phyloP scores from a whole-genome alignment of 2,113 vertebrate genomes.

The Oreocharis arfaki region DNA sequence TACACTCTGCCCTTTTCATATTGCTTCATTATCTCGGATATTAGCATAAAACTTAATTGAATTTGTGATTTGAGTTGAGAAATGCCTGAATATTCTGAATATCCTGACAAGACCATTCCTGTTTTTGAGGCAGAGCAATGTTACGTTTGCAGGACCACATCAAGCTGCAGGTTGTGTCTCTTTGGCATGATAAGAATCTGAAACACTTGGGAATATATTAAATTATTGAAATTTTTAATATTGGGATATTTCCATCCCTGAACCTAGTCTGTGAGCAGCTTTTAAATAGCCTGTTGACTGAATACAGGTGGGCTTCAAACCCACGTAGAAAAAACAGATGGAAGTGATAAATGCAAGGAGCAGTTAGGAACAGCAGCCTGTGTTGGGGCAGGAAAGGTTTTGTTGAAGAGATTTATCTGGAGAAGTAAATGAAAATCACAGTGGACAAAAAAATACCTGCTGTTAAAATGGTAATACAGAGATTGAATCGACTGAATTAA shows the following conservation, averaged over 20 bases:
- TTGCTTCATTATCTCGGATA: background rate
- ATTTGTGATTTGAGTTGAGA: background rate
- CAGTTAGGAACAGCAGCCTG: background rate
- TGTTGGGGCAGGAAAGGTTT: background rate
- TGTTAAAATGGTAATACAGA: background rate
- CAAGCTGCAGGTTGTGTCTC: background rate
- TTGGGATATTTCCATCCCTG: background rate
- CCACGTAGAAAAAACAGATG: background rate
- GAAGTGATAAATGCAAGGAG: background rate
- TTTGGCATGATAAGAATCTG: background rate
- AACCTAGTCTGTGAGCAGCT: background rate
- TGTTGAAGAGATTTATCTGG: background rate
- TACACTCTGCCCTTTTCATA: background rate
- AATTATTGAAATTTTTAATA: background rate
- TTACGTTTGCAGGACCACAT: background rate
- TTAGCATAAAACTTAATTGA: background rate
- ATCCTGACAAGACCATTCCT: accelerated
- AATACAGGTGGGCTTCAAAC: background rate
- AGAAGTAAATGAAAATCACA: background rate
- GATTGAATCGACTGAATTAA: background rate
- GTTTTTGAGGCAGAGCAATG: background rate
- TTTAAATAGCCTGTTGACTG: background rate
- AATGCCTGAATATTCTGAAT: background rate
- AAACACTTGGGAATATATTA: background rate
- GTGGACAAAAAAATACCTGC: background rate